Evolutionary conservation across 2,797 vertebrate genomes (phyloP).

Genomic region (Protosalanx chinensis): DNA sequence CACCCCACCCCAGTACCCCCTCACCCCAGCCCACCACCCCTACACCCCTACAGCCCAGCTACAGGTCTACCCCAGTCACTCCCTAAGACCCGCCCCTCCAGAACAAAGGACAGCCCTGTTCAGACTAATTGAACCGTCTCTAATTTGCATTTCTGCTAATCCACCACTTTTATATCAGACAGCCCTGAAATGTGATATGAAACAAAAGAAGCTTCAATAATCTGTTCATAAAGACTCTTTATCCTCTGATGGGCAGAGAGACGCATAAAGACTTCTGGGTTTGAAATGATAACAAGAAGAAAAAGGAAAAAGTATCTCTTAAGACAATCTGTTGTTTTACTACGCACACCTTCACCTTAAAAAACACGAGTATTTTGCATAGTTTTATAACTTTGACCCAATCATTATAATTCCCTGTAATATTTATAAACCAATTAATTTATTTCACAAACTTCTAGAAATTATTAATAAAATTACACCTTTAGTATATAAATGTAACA

Average conservation of each 20-base stretch:
- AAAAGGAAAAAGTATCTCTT: neutral
- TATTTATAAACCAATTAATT: too few relatives aligned
- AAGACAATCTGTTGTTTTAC: too few relatives aligned
- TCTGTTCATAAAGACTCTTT: constrained; percentile 63
- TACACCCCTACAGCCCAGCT: constrained; percentile 26
- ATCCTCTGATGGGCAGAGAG: constrained; percentile 42
- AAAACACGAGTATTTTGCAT: too few relatives aligned
- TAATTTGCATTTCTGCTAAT: constrained; percentile 67
- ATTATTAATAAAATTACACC: too few relatives aligned
- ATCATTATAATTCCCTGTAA: too few relatives aligned
- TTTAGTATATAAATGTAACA: too few relatives aligned
- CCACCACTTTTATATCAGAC: constrained; percentile 58
- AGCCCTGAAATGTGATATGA: constrained; percentile 55
- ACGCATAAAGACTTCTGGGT: constrained; percentile 57
- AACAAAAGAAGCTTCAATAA: constrained; percentile 63
- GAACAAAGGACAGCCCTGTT: constrained; percentile 51
- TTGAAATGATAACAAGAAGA: constrained; percentile 50
- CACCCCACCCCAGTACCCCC: neutral
- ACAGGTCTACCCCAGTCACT: constrained; percentile 35
- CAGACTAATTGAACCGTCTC: constrained; percentile 58
- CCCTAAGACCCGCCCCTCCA: constrained; percentile 28
- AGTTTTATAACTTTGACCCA: too few relatives aligned
- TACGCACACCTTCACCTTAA: too few relatives aligned
- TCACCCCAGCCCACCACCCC: constrained; percentile 3
- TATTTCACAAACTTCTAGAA: too few relatives aligned